Evolutionary conservation across 2,797 vertebrate species (phyloP).

Genomic region (Rhabdophis nuchalis): DNA sequence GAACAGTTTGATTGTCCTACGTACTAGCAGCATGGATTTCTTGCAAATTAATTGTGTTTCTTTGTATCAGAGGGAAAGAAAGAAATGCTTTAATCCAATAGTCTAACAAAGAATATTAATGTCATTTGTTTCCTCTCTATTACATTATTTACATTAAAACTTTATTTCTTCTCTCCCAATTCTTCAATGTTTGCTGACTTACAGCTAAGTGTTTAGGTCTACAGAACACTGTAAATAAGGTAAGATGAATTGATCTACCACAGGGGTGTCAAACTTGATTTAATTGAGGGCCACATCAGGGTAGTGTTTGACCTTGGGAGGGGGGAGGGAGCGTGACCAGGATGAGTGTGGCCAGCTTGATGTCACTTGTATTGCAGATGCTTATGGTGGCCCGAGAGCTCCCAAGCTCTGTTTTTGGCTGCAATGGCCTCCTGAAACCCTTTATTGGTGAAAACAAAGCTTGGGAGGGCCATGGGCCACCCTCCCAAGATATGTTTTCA

Average conservation of each 20-base stretch:
- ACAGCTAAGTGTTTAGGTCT: background rate
- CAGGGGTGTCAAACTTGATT: too few relatives aligned
- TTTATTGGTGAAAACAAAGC: too few relatives aligned
- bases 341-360: too few relatives aligned
- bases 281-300: too few relatives aligned
- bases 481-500: too few relatives aligned
- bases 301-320: too few relatives aligned
- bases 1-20: background rate
- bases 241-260: background rate
- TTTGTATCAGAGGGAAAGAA: background rate
- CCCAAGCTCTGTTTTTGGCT: too few relatives aligned
- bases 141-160: background rate
- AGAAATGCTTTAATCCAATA: background rate
- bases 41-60: background rate
- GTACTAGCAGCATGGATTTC: background rate
- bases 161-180: background rate
- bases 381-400: too few relatives aligned
- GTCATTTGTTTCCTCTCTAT: background rate
- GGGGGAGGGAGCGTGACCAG: too few relatives aligned
- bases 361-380: rapidly evolving
- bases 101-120: background rate
- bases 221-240: background rate
- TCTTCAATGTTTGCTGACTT: background rate
- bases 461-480: too few relatives aligned
- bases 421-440: too few relatives aligned